These are phyloP conservation scores for Rhinopomastus cyanomelas DNA, from an alignment of 2,113 vertebrate genomes.

Conservation along the genomic window DNA sequence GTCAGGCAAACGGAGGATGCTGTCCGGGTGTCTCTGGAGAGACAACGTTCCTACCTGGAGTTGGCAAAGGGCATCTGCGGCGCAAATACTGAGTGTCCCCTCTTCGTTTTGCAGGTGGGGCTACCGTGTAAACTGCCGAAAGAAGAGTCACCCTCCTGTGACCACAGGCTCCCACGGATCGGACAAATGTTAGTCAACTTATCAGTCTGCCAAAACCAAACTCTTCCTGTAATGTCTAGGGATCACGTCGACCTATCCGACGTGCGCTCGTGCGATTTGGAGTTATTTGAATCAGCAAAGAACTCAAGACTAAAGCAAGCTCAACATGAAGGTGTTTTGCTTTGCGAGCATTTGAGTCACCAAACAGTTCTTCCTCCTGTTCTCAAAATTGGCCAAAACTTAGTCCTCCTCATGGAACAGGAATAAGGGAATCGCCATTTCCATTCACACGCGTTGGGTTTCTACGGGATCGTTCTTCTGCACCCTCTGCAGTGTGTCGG, in stretches of 20 bases:
- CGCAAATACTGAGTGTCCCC: background rate
- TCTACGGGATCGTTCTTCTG: background rate
- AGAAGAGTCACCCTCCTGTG: background rate
- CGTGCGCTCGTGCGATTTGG: background rate
- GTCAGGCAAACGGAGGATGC: background rate
- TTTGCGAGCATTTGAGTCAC: background rate
- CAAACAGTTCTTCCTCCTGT: background rate
- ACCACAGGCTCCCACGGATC: background rate
- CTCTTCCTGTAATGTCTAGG: background rate
- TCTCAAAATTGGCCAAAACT: background rate
- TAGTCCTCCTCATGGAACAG: background rate
- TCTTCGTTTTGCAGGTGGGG: slow-evolving; percentile 36
- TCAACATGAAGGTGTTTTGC: background rate
- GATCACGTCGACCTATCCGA: background rate
- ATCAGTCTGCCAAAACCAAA: background rate
- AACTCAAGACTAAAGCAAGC: background rate
- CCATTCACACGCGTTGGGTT: background rate
- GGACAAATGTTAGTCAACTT: background rate
- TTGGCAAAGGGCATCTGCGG: background rate
- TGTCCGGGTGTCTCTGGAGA: no score
- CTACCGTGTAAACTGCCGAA: slow-evolving; percentile 11
- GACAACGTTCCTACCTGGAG: background rate
- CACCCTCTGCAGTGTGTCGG: background rate
- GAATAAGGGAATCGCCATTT: background rate
- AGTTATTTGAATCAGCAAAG: background rate